Evolutionary conservation across 2,113 vertebrate genomes (phyloP).

Genomic region (Cebus imitator): DNA sequence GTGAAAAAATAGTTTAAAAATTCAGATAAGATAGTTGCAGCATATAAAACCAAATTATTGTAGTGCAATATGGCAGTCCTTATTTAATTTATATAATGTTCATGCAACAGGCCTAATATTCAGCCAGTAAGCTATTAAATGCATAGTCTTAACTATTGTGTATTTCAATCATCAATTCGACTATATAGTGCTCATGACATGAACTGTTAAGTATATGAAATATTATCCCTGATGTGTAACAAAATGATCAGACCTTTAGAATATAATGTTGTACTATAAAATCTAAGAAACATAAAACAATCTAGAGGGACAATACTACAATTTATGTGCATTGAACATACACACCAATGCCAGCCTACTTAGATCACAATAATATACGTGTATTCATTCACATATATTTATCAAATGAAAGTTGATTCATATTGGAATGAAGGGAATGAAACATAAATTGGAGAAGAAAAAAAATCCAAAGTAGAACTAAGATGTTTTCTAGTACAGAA

Average conservation of each 20-base stretch:
- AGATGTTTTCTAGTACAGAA: not conserved
- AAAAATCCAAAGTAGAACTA: not conserved
- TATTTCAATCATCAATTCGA: not conserved
- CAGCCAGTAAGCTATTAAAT: too few relatives aligned
- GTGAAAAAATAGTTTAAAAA: not conserved
- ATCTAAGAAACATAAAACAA: not conserved
- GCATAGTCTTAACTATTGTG: not conserved
- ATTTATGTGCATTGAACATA: not conserved
- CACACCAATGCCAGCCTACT: not conserved
- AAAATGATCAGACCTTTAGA: not conserved
- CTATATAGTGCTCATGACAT: not conserved
- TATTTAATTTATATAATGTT: not conserved
- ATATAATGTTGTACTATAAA: not conserved
- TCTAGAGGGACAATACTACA: not conserved
- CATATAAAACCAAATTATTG: not conserved
- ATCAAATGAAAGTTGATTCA: not conserved
- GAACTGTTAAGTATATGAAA: not conserved
- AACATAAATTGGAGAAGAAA: not conserved
- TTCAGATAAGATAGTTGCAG: not conserved
- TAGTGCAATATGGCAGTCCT: not conserved
- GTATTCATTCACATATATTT: not conserved
- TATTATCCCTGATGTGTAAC: not conserved
- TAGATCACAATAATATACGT: not conserved
- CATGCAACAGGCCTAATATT: not conserved
- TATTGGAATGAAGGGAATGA: not conserved